phyloP scores from a whole-genome alignment of 2,797 vertebrate genomes.

The Chromobotia macracanthus region DNA sequence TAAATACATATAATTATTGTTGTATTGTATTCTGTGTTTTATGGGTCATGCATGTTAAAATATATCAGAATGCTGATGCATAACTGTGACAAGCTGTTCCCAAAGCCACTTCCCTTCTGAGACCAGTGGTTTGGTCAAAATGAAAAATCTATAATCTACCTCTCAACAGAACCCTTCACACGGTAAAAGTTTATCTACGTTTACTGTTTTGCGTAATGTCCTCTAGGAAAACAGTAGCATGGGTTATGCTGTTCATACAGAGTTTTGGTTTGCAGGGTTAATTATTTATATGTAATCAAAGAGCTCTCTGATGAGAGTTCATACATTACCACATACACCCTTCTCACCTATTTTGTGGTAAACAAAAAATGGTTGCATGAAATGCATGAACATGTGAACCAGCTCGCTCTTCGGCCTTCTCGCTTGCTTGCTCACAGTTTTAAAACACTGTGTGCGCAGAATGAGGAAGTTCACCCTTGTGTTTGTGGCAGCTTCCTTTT shows the following conservation, averaged over 20 bases:
- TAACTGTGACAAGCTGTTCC: not conserved
- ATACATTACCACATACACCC: not conserved
- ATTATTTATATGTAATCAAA: conserved; percentile 2
- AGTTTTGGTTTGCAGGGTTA: conserved; percentile 12
- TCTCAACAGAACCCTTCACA: conserved; percentile 15
- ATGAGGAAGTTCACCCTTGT: conserved; percentile 80
- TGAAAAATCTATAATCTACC: not conserved
- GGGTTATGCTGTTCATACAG: not conserved
- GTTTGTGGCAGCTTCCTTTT: conserved; percentile 77
- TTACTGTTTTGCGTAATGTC: conserved; percentile 24
- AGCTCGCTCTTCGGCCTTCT: conserved; percentile 32
- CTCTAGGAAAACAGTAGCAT: not conserved
- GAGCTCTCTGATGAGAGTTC: not conserved
- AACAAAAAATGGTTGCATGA: conserved; percentile 4
- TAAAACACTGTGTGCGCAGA: conserved; percentile 60
- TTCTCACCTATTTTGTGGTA: conserved; percentile 25
- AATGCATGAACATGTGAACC: conserved; percentile 23
- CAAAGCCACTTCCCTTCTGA: conserved; percentile 3
- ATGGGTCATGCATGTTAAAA: not conserved
- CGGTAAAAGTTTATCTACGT: conserved; percentile 23
- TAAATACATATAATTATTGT: no score
- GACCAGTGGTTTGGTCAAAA: conserved; percentile 3
- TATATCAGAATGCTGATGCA: not conserved
- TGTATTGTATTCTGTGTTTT: not conserved
- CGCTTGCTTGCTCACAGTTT: conserved; percentile 61